A percentile compares a stretch with the other conserved stretches of the same genome.
These are phyloP conservation scores for Premnoplex brunnescens DNA, from an alignment of 2,797 vertebrate genomes.

Conservation along the genomic window DNA sequence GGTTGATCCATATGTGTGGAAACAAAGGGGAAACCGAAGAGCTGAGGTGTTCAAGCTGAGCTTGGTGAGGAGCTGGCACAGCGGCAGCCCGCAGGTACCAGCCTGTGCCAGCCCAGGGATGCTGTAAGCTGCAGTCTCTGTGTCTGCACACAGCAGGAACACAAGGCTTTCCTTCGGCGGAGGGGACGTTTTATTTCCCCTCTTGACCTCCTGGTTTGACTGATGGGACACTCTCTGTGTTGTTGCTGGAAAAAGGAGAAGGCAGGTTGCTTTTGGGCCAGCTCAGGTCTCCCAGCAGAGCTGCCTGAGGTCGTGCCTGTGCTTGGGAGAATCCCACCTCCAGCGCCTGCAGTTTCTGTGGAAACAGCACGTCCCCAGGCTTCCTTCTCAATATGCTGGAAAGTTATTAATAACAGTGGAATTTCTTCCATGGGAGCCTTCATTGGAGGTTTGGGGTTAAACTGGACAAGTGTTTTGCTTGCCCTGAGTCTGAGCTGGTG, in stretches of 20 bases:
- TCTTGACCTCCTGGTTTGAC: background rate
- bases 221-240: background rate
- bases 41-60: too few species aligned
- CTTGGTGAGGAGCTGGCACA: background rate
- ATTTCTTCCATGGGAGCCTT: background rate
- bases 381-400: background rate
- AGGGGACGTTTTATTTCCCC: rapidly evolving
- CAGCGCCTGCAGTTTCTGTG: constrained; percentile 58
- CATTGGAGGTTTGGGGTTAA: background rate
- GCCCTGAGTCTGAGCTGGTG: background rate
- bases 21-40: rapidly evolving
- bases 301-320: background rate
- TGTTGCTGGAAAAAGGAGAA: rapidly evolving
- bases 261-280: background rate
- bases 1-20: rapidly evolving
- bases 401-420: constrained; percentile 16
- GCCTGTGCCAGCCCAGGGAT: background rate
- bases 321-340: background rate
- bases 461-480: background rate
- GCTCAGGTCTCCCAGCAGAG: background rate
- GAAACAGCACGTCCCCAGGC: constrained; percentile 31
- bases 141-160: too few species aligned
- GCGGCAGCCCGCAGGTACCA: background rate
- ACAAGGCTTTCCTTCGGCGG: background rate
- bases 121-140: background rate